Evolutionary conservation across 2,113 vertebrate genomes (phyloP), one percentile per base, ranked within the genome.

Genomic region (Corvus moneduloides): DNA sequence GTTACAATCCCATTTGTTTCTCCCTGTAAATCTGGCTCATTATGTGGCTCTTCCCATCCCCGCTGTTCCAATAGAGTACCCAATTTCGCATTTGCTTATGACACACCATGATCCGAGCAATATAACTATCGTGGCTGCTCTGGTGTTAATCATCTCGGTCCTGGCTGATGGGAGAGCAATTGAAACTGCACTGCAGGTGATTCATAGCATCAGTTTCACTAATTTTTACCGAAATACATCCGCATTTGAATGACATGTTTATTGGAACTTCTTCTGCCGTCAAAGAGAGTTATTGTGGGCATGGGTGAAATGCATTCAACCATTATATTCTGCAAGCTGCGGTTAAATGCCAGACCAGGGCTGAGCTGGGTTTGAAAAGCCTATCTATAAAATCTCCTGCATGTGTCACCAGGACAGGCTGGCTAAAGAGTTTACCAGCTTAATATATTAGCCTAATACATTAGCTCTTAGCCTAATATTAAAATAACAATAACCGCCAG

Each of bases 1-100:
- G 56, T 85, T 94, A 82, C 69, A 73, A 59, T 81, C 83, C 91
- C 92, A 87, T 96, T 96, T 95, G 91, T 92, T 96, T 95, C 89
- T 78, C 77, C 20, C 91, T 84, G 35, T 77, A 95, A 93, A 94
- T 72, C 83, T 4, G 6, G 83, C 67, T 91, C 93, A 75, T 96
- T 96, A 64, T 23, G 66, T 93, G 88, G 89, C 74, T 87, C 77
- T 93, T 94, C 89, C 93, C 79, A 15, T 76, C 89, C 89, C 95
- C 82, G 93, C 96, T 96, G 93, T 82, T 96, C 87, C 51, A 41
- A 76, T 54, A 4, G 81, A 85, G 91, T 68, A 8, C 91, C 75
- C 93, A 86, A 82, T 92, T 94, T 93, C 93, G 55, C 84, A 72
- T 95, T 87, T 56, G 87, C 91, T 95, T 78, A 78, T 44, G 94